Evolutionary conservation across 2,888 invertebrate genomes (phyloP).

Genomic region (Limenitis camilla): DNA sequence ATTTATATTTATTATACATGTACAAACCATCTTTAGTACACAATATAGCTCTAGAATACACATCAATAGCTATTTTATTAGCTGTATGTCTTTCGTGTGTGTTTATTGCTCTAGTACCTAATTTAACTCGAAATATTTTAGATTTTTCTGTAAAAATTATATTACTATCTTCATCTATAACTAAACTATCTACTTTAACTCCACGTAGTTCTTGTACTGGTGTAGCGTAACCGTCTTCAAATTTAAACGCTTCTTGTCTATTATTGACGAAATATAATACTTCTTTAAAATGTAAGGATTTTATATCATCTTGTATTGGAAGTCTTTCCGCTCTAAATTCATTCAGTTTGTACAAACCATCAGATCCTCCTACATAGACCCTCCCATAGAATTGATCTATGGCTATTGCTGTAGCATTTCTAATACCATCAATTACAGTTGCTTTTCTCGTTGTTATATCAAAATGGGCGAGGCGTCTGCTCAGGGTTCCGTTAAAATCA

Average conservation of each 20-base stretch:
- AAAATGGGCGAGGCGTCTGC: constrained; percentile 41
- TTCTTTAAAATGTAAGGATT: constrained; percentile 46
- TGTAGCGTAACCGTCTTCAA: constrained; percentile 42
- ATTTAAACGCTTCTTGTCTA: constrained; percentile 45
- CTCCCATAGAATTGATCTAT: constrained; percentile 48
- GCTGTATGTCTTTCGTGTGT: constrained; percentile 44
- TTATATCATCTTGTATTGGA: constrained; percentile 48
- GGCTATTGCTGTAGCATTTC: constrained; percentile 54
- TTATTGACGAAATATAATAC: constrained; percentile 47
- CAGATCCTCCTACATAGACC: constrained; percentile 51
- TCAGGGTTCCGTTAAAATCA: constrained; percentile 37
- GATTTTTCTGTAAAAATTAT: constrained; percentile 46
- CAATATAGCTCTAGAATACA: constrained; percentile 40
- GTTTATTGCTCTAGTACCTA: constrained; percentile 48
- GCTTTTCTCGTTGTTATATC: constrained; percentile 38
- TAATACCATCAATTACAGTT: constrained; percentile 46
- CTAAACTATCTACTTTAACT: constrained; percentile 41
- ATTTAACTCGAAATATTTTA: constrained; percentile 45
- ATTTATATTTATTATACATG: constrained; percentile 59
- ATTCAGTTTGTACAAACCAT: constrained; percentile 52
- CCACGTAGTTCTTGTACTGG: constrained; percentile 42
- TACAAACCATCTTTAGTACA: constrained; percentile 47
- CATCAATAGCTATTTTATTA: constrained; percentile 41
- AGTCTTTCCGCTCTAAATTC: constrained; percentile 44
- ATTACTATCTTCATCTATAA: constrained; percentile 53